phyloP scores from a whole-genome alignment of 1,140 invertebrate genomes.

The Drosophila sp. region DNA sequence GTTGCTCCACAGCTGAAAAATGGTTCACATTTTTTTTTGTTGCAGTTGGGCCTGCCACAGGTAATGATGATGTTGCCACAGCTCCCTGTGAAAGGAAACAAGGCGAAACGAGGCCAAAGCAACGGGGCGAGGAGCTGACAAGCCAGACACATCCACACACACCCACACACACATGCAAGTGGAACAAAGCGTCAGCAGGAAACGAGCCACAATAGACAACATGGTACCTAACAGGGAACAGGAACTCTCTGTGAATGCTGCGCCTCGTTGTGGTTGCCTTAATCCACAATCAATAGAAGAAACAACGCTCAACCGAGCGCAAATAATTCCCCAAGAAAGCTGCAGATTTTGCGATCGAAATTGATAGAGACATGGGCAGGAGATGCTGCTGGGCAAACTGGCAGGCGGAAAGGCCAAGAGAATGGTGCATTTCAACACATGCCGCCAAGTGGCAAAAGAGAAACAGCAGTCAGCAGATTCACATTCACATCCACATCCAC shows the following conservation, averaged over 20 bases:
- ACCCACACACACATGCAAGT: constrained; percentile 13
- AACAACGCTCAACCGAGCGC: constrained; percentile 49
- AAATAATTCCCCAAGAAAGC: constrained; percentile 58
- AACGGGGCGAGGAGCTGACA: neutral
- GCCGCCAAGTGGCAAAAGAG: constrained; percentile 45
- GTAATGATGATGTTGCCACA: constrained; percentile 76
- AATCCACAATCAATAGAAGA: constrained; percentile 77
- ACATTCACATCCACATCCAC: constrained; percentile 16
- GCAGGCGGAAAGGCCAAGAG: constrained; percentile 5
- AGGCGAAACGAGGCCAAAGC: constrained; percentile 66
- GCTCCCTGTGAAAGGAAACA: constrained; percentile 73
- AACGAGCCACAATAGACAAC: constrained; percentile 78
- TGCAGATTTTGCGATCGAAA: constrained; percentile 53
- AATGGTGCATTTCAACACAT: constrained; percentile 54
- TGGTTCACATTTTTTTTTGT: constrained; percentile 55
- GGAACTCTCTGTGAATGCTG: constrained; percentile 21
- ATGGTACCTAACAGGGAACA: constrained; percentile 45
- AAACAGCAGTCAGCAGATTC: constrained; percentile 38
- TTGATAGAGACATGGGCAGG: constrained; percentile 50
- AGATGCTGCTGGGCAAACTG: neutral
- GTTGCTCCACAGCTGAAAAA: constrained; percentile 56
- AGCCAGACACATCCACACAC: constrained; percentile 14
- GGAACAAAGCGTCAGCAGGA: constrained; percentile 69
- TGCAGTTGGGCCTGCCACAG: constrained; percentile 52
- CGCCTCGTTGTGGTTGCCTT: constrained; percentile 23